Evolutionary conservation across 2,888 invertebrate species (phyloP), one percentile per base, ranked within the genome.

Genomic region (Amiota communis): DNA sequence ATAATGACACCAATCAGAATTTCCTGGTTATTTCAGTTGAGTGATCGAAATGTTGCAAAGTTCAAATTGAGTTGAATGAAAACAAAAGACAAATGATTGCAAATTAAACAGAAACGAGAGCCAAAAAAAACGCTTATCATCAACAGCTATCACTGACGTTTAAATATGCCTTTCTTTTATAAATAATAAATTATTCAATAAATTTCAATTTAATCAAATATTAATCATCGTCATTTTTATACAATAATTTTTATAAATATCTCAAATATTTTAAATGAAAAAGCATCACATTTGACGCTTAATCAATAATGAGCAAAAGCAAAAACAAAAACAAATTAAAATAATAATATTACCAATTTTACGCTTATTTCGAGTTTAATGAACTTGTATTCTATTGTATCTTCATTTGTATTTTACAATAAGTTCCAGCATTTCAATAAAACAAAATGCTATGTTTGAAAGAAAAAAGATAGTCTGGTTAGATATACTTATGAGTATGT

Each of bases 21-120:
- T 63, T 65, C 48, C 65, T 65, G 65, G 65, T 65, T 65, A 4
- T 48, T 65, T 65, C 17, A 65, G 48, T 65, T 65, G 17, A 48
- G 36, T 36, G 36, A 59, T 20, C 20, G 23, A 59, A 15, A 17
- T 15, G 8, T 20, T 59, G 20, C 23, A 59, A 59, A 59, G 20
- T 59, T 59, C 17, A 8, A 59, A 59, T 59, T 59, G 59, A 59
- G 36, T 59, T 15, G 10, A 59, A 17, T 20, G 9, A 17, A 20
- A 59, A 59, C n/a, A 23, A 36, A 36, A 36, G 6, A 11, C 11
- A 59, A 64, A 17, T 9, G n/a, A 65, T 49, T 49, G 20, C 20
- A 15, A 13, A 65, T 65, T 65, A 65, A 47, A 65, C 64, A 46
- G 6, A 36, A 47, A 65, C 49, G 12, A 48, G 49, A 48, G 20